These are phyloP conservation scores for Lagopus leucura DNA, from an alignment of 2,113 vertebrate species.

Conservation along the genomic window DNA sequence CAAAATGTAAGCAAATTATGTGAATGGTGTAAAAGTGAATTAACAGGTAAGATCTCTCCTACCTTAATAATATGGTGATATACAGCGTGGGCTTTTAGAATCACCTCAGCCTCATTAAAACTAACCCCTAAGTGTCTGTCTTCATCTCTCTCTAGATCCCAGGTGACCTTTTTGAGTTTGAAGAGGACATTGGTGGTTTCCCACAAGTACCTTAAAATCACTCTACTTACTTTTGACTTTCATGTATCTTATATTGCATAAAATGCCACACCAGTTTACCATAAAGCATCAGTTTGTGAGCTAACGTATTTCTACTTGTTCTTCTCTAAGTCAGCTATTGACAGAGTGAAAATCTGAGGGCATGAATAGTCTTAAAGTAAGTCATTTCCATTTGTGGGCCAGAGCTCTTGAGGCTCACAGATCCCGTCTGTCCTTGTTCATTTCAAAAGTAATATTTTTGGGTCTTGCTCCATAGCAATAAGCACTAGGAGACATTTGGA, in stretches of 20 bases:
- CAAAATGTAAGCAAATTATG: neutral
- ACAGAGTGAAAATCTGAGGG: neutral
- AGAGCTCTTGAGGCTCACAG: neutral
- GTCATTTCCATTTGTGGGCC: neutral
- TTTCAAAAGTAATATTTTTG: neutral
- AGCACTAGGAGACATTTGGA: neutral
- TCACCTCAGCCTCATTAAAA: neutral
- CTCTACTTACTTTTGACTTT: neutral
- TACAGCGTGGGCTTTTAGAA: neutral
- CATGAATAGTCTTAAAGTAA: neutral
- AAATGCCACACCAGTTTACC: neutral
- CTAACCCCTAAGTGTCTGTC: neutral
- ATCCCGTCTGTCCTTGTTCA: neutral
- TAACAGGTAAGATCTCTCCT: neutral
- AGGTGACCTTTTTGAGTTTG: neutral
- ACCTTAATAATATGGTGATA: neutral
- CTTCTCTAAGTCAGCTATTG: neutral
- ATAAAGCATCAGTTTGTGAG: neutral
- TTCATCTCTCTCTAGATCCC: neutral
- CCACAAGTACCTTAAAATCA: neutral
- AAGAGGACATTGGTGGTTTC: neutral
- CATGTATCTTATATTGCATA: neutral
- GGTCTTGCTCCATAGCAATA: neutral
- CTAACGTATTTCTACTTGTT: neutral
- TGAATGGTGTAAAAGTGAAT: conserved; percentile 1